These are phyloP conservation scores for Mystacides longicornis DNA, from an alignment of 2,888 invertebrate genomes.

Conservation along the genomic window DNA sequence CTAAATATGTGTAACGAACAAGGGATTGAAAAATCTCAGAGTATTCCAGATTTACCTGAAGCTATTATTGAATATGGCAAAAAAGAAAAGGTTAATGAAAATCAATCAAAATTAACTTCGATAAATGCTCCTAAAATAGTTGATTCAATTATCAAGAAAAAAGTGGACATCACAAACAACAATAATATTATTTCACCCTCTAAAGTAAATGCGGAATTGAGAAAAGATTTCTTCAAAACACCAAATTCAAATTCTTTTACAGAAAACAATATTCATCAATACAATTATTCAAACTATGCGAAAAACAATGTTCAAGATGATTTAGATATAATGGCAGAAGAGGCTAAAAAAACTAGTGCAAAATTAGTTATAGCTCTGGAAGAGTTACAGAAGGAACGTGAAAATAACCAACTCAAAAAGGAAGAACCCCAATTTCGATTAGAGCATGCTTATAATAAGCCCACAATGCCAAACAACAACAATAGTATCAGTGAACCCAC, in stretches of 20 bases:
- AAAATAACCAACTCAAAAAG: constrained; percentile 20
- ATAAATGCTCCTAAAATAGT: constrained; percentile 3
- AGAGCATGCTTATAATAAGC: neutral
- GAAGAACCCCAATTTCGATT: constrained; percentile 33
- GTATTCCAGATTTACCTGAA: constrained; percentile 49
- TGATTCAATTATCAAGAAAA: neutral
- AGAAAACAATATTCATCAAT: neutral
- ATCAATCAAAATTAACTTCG: constrained; percentile 13
- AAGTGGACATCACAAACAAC: neutral
- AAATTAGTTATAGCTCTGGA: constrained; percentile 60
- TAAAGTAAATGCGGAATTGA: neutral
- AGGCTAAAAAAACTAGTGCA: constrained; percentile 68
- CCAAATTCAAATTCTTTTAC: neutral
- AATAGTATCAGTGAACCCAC: neutral
- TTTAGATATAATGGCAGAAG: constrained; percentile 63
- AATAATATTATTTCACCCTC: neutral
- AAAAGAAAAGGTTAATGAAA: constrained; percentile 21
- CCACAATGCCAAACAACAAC: neutral
- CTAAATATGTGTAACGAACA: constrained; percentile 46
- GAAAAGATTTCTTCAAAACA: neutral
- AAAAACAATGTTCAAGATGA: constrained; percentile 54
- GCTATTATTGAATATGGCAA: constrained; percentile 23
- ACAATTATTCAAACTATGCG: constrained; percentile 7
- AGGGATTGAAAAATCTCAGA: constrained; percentile 53
- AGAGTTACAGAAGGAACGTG: constrained; percentile 40